Base-by-base conservation (phyloP, 2,888 invertebrate genomes). In the Limnephilus marmoratus region DNA sequence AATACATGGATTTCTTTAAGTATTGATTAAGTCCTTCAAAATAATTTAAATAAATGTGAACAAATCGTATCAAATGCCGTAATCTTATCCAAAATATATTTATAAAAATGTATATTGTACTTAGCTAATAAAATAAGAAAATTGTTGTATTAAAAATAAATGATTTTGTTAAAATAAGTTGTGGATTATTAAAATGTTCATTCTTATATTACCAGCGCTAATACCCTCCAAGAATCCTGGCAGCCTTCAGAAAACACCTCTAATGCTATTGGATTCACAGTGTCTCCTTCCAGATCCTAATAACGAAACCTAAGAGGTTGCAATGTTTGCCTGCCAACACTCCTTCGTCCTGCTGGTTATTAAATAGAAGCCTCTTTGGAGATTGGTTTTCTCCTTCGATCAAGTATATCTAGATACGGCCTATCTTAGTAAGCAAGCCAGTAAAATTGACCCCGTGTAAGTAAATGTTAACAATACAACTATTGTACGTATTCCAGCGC, bases 31-130 rank as follows among this genome's bases (percentile, higher is more conserved):
- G 24, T 68, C 68, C 68, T 68, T 68, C 68, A 68, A 24, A 68
- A 68, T 68, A 68, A 68, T 68, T 68, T 7, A 68, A 68, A 68
- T 37, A 68, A 24, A 68, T 85, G 49, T 87, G 53, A 87, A 68
- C 24, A 68, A 87, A 87, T 45, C 31, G 12, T 87, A 53, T 86
- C 49, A 86, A 86, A 53, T 88, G 68, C 68, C 68, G 88, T 88
- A 68, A 88, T 68, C 88, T 88, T 88, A 88, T 68, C 68, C 68
- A 88, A 88, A 88, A 88, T 37, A 37, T 88, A 92, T 85, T 88
- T 91, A 29, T 90, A 85, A n/a, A 91, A 85, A 82, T 91, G 87
- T 90, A 90, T 45, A 90, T 91, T 91, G 92, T 92, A 91, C 92
- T 91, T 91, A 92, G 81, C 90, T 90, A 91, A 86, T 86, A 86